Conservation (phyloP, 2,797 vertebrate species). For the Lophotriccus pileatus region DNA sequence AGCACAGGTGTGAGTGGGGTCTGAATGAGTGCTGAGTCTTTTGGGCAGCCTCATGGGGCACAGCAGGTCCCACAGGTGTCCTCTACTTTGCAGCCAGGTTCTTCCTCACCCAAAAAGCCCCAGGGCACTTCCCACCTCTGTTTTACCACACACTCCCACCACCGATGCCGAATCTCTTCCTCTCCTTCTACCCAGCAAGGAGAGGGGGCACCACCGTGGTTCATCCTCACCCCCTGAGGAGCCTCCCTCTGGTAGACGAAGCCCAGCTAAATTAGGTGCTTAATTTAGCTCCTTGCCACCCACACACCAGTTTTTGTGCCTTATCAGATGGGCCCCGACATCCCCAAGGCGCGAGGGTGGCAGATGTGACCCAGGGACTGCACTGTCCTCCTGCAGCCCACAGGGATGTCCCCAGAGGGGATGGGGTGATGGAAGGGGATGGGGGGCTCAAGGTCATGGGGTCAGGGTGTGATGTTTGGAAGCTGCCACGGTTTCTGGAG, state of each 20-base stretch:
- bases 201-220: not conserved
- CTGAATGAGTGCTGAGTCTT: not conserved
- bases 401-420: not conserved
- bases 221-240: not conserved
- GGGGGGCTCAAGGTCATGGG: rapidly evolving
- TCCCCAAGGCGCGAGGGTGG: not conserved
- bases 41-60: not conserved
- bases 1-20: not conserved
- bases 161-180: not conserved
- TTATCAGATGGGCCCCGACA: rapidly evolving
- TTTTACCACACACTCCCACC: not conserved
- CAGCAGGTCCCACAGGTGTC: rapidly evolving
- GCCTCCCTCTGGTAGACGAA: not conserved
- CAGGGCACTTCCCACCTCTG: rapidly evolving
- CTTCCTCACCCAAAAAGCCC: not conserved
- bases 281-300: not conserved
- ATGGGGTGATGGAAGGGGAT: not conserved
- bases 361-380: not conserved
- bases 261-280: not conserved
- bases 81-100: not conserved
- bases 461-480: not conserved
- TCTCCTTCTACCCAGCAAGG: not conserved
- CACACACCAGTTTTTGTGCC: not conserved
- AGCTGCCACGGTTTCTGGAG: rapidly evolving
- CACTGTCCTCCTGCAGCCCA: rapidly evolving